Percentiles rank a stretch among this genome's conserved stretches.
Evolutionary conservation across 2,113 vertebrate genomes (phyloP).

Genomic region (Ivindomyrus marchei): DNA sequence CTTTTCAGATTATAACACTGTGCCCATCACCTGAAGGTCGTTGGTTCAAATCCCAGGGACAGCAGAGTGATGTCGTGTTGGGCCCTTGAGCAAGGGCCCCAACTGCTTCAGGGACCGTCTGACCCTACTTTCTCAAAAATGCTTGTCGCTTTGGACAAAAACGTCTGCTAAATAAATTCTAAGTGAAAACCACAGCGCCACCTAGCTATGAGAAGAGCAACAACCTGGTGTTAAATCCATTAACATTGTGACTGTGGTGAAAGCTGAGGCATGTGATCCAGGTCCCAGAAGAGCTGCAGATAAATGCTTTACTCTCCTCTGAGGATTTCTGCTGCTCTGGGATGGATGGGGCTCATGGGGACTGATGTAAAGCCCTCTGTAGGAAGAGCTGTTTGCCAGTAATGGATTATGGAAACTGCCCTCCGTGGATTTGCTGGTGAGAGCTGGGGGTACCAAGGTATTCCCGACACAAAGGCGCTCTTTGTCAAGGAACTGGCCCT

Average conservation of each 20-base stretch:
- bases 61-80: not conserved
- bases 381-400: conserved; percentile 3
- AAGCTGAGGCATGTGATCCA: not conserved
- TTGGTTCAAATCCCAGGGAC: not conserved
- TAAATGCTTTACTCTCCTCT: not conserved
- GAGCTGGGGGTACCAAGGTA: not conserved
- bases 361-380: not conserved
- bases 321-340: not conserved
- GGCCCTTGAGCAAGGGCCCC: not conserved
- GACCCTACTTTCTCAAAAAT: not conserved
- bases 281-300: not conserved
- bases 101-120: not conserved
- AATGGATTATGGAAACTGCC: not conserved
- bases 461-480: not conserved
- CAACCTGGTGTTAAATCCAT: not conserved
- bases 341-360: not conserved
- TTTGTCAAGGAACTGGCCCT: not conserved
- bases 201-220: not conserved
- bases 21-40: not conserved
- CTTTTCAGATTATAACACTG: not conserved
- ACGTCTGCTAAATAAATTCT: not conserved
- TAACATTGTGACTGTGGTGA: not conserved
- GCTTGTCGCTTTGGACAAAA: not conserved
- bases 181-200: not conserved
- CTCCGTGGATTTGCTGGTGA: not conserved